Evolutionary conservation across 1,140 invertebrate species (phyloP), one percentile per base, ranked within the genome.

Genomic region (Lasaia peninsularis): DNA sequence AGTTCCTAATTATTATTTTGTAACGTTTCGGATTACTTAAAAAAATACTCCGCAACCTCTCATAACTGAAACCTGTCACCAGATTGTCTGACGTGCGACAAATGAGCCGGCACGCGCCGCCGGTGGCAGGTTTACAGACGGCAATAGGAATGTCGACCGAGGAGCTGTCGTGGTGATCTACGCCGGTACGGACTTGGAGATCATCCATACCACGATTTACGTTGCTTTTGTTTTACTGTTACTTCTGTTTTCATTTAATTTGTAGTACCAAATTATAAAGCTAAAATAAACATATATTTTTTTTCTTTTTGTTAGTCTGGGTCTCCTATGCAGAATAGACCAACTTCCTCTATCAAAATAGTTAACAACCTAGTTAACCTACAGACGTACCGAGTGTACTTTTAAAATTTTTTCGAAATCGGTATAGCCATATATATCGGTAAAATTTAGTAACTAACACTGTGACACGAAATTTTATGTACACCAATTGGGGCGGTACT

Each of bases 81-180:
- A 65, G 61, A 63, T 66, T 67, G 65, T 70, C 66, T 56, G 49
- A 70, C 62, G 64, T 63, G 65, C 75, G 65, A 75, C 73, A 80
- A 76, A 78, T 78, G 73, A 78, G 69, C 73, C 68, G 61, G 77
- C 75, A 80, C 77, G 77, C 56, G 77, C 77, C 71, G 49, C 53
- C 62, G 48, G 61, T 63, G 73, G 69, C 75, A 69, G 61, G 64
- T 63, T 61, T 65, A 65, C 55, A 55, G 57, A 50, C 66, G 67
- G 53, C 62, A 58, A 28, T 28, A 28, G 68, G 76, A 76, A 79
- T 79, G 72, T 76, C 67, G 75, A 71, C 67, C 73, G 53, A 53
- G 52, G 14, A 8, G 4, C 49, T 35, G 18, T 58, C 33, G n/a
- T 33, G 9, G 16, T 20, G 40, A 21, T 21, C 11, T 48, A 11